These are phyloP conservation scores for Regulus satrapa DNA, from an alignment of 2,113 vertebrate genomes.

Conservation along the genomic window DNA sequence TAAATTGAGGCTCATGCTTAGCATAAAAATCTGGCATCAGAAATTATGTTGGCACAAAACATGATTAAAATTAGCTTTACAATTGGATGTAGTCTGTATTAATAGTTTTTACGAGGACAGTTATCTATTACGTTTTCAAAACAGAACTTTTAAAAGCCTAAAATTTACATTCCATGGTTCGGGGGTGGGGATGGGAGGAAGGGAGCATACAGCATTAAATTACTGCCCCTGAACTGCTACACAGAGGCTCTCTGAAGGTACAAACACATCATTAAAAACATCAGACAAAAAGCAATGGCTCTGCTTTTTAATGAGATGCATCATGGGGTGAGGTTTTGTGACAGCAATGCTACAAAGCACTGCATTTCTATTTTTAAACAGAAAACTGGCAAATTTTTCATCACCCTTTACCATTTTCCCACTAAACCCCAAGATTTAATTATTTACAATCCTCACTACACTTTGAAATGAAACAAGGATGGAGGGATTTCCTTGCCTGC, in stretches of 20 bases:
- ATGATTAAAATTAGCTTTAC: slow-evolving; percentile 56
- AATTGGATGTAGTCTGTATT: slow-evolving; percentile 48
- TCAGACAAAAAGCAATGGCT: neutral
- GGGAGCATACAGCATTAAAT: neutral
- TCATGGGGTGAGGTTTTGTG: neutral
- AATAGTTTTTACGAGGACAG: slow-evolving; percentile 54
- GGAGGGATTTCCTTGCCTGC: slow-evolving; percentile 59
- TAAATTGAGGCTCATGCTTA: slow-evolving; percentile 38
- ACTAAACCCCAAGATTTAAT: slow-evolving; percentile 52
- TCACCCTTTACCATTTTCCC: neutral
- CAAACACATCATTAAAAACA: neutral
- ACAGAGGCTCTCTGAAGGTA: neutral
- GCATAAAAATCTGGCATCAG: slow-evolving; percentile 58
- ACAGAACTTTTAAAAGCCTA: slow-evolving; percentile 57
- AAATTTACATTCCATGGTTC: slow-evolving; percentile 32
- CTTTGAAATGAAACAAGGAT: slow-evolving; percentile 59
- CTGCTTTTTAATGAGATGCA: neutral
- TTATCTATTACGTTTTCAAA: slow-evolving; percentile 57
- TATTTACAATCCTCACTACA: slow-evolving; percentile 42
- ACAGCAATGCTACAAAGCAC: neutral
- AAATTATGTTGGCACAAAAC: slow-evolving; percentile 51
- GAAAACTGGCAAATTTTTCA: neutral
- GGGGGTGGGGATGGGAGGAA: neutral
- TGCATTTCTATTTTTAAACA: neutral
- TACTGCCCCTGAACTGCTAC: neutral